Evolutionary conservation across 2,888 invertebrate species (phyloP).

Genomic region (Heliconius aoede): DNA sequence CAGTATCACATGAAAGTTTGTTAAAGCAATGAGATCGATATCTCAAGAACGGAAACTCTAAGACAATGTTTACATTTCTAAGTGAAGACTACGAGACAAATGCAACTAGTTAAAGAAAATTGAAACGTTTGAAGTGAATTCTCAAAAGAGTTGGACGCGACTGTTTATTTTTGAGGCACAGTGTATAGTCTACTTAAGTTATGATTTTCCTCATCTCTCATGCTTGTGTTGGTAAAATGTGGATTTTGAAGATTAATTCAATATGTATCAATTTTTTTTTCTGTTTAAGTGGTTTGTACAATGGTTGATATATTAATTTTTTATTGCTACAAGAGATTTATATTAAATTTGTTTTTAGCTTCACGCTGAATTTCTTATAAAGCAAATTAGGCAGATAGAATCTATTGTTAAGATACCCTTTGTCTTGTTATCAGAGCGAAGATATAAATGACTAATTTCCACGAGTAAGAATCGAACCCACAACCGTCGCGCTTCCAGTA

Average conservation of each 20-base stretch:
- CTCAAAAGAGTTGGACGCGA: slow-evolving; percentile 53
- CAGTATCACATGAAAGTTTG: background rate
- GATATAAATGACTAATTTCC: background rate
- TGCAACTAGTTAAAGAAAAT: slow-evolving; percentile 49
- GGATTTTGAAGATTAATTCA: slow-evolving; percentile 48
- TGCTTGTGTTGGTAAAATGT: slow-evolving; percentile 49
- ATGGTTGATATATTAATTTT: too few relatives aligned
- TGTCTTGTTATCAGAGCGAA: background rate
- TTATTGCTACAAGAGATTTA: too few relatives aligned
- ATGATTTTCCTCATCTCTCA: slow-evolving; percentile 66
- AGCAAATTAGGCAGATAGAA: background rate
- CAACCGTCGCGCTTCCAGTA: background rate
- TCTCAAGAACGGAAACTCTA: slow-evolving; percentile 11
- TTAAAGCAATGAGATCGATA: slow-evolving; percentile 7
- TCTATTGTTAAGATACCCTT: background rate
- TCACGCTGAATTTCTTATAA: too few relatives aligned
- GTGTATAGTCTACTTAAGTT: slow-evolving; percentile 66
- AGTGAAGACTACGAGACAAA: slow-evolving; percentile 19
- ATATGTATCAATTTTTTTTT: background rate
- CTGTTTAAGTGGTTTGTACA: too few relatives aligned
- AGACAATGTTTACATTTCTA: slow-evolving; percentile 20
- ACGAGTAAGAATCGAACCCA: background rate
- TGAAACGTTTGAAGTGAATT: slow-evolving; percentile 51
- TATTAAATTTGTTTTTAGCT: too few relatives aligned
- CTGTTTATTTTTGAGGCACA: slow-evolving; percentile 61